Base-by-base conservation (phyloP, 2,113 vertebrate species). In the Stigmatopora nigra region DNA sequence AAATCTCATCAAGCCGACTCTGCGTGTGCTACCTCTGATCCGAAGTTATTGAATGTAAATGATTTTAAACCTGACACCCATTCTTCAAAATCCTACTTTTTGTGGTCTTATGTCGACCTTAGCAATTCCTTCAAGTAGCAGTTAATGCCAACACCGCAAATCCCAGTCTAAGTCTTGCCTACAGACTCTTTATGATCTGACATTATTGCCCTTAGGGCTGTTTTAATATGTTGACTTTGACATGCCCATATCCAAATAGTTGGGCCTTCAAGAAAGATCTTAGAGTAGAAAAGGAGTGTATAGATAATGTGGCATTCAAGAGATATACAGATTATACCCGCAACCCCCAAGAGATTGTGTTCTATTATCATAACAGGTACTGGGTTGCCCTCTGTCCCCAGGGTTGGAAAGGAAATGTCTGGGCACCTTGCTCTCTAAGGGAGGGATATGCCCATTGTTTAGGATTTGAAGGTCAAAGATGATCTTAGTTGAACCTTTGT, bases 351-450 rank as follows among this genome's bases (percentile, higher is more conserved):
- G 80, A 84, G 72, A 72, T 81, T 80, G 73, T 68, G 81, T 78
- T 63, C 77, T 68, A 76, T 78, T 77, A 65, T 68, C 46, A 4
- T 90, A 89, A 90, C 89, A 89, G 90, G 73, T 79, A 74, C 85
- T 78, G 81, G 70, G 84, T 86, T 79, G 80, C 72, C 79, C 85
- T 81, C 69, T 71, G 82, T 86, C 79, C 78, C 80, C 68, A 67
- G 81, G 85, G 84, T 82, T 77, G 69, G 55, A 47, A 64, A 69
- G 67, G 74, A 66, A 76, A 68, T 72, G 64, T 78, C 79, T 76
- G 70, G 76, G 65, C 73, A 71, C 76, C 64, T 64, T 81, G 83
- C 51, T 74, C 82, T 65, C 69, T 73, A 67, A 17, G 5, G 35
- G 48, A 64, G 65, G 65, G 60, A 69, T 31, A 56, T 51, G 51